phyloP scores from a whole-genome alignment of 2,797 vertebrate genomes.

The Gambusia yucatana region DNA sequence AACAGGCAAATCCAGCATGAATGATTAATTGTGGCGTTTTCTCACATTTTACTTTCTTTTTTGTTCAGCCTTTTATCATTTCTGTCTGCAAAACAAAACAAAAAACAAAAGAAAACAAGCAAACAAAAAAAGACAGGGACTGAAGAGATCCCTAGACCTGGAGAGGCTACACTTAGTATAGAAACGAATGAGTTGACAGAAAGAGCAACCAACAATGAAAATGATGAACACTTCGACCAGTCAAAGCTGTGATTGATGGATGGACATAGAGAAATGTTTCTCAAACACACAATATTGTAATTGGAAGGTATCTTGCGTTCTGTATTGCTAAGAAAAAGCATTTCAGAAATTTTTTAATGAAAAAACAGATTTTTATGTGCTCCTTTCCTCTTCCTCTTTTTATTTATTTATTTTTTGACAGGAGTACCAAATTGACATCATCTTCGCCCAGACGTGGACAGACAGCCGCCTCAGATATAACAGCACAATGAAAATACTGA shows the following conservation, averaged over 20 bases:
- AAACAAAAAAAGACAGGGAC: background rate
- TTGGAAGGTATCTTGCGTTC: background rate
- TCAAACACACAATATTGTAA: constrained; percentile 27
- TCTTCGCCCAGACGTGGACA: constrained; percentile 98
- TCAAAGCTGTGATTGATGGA: constrained; percentile 30
- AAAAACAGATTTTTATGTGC: background rate
- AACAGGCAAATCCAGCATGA: background rate
- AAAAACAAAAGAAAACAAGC: background rate
- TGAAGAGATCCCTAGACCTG: background rate
- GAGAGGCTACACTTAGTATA: background rate
- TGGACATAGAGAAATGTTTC: constrained; percentile 9
- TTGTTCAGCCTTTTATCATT: background rate
- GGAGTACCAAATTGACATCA: constrained; percentile 98
- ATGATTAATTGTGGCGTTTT: background rate
- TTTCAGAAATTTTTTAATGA: background rate
- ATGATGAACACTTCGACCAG: constrained; percentile 25
- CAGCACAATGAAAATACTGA: constrained; percentile 94
- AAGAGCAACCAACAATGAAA: constrained; percentile 13
- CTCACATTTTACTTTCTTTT: background rate
- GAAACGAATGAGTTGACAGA: constrained; percentile 11
- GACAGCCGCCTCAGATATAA: constrained; percentile 95
- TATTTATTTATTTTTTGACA: constrained; percentile 60
- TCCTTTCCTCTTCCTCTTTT: background rate
- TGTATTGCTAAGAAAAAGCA: background rate
- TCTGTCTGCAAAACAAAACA: background rate